Conservation (phyloP, 2,113 vertebrate species). For the Vulpes lagopus region DNA sequence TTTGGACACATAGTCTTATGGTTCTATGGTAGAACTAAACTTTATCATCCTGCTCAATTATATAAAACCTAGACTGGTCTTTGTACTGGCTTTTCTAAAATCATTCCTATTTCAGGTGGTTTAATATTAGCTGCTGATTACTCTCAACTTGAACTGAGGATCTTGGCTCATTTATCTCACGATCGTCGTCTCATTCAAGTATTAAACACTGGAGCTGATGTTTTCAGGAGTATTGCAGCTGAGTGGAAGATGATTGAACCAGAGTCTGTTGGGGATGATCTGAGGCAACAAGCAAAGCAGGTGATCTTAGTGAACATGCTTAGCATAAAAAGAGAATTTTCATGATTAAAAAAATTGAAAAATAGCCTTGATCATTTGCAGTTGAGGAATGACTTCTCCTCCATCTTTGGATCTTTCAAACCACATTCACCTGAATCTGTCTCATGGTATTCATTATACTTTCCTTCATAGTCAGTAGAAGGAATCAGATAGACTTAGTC, state of each 20-base stretch:
- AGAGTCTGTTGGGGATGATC: constrained; percentile 89
- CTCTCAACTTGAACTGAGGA: constrained; percentile 96
- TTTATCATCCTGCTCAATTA: constrained; percentile 39
- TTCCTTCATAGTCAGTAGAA: neutral
- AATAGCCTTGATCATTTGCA: neutral
- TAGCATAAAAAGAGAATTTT: neutral
- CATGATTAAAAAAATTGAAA: neutral
- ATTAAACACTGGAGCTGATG: constrained; percentile 93
- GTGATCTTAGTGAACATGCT: constrained; percentile 81
- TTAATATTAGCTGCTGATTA: constrained; percentile 97
- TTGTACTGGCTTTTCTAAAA: neutral
- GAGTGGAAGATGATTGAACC: constrained; percentile 96
- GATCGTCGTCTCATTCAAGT: constrained; percentile 93
- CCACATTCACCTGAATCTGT: neutral
- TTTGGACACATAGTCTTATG: neutral
- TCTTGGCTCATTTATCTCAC: constrained; percentile 95
- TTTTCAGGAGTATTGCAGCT: constrained; percentile 96
- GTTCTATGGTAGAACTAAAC: constrained; percentile 1
- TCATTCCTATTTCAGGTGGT: constrained; percentile 88
- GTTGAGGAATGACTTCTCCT: neutral
- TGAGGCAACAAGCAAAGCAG: constrained; percentile 98
- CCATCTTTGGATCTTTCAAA: constrained; percentile 19
- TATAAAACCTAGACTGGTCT: neutral
- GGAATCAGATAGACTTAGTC: neutral
- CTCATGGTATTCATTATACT: constrained; percentile 27